These are phyloP conservation scores for Nesogale talazaci DNA, from an alignment of 2,113 vertebrate species.

Conservation along the genomic window DNA sequence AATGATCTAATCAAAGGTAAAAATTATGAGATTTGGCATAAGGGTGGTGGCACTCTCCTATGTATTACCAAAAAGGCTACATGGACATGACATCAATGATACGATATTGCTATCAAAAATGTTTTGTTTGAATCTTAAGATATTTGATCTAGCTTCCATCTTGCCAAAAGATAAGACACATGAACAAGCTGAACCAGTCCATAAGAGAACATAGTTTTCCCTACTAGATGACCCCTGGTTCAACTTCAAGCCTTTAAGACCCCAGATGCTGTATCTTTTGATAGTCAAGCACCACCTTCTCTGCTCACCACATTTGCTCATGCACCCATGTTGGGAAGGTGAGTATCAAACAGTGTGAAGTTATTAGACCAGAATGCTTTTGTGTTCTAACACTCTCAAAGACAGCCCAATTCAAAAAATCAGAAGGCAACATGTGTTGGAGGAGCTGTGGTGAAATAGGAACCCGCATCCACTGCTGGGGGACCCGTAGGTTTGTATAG, in stretches of 20 bases:
- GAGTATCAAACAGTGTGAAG: neutral
- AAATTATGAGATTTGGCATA: neutral
- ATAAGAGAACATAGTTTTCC: neutral
- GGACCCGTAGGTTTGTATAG: no score
- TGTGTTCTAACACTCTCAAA: no score
- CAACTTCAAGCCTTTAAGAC: neutral
- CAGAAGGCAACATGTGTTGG: no score
- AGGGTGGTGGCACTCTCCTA: neutral
- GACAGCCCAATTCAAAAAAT: no score
- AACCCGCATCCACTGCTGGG: no score
- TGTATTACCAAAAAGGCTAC: neutral
- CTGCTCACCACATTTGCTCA: no score
- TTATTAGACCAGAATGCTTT: no score
- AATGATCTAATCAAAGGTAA: neutral
- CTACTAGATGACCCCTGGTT: no score
- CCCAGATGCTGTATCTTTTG: no score
- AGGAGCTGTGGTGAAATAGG: no score
- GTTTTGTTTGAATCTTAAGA: neutral
- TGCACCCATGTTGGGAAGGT: no score
- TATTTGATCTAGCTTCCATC: constrained; percentile 2
- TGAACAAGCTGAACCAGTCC: constrained; percentile 7
- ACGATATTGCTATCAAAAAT: neutral
- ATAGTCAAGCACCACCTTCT: no score
- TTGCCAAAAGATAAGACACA: constrained; percentile 33
- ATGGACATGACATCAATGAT: neutral